Percentiles rank a stretch among this genome's conserved stretches.
phyloP scores from a whole-genome alignment of 2,888 invertebrate species.

The Ramazzottius varieornatus region DNA sequence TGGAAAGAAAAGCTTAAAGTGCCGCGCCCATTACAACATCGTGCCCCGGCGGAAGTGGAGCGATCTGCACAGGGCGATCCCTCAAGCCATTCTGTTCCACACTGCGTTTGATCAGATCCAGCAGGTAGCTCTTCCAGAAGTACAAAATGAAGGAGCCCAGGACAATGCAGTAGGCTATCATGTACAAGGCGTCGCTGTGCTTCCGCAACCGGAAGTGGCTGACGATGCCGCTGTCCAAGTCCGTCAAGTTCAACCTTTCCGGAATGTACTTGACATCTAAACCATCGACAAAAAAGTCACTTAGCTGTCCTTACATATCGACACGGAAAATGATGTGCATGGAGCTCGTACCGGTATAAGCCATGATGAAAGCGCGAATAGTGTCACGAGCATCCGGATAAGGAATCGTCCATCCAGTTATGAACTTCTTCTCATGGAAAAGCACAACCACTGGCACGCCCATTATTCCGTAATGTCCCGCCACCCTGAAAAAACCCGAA shows the following conservation, averaged over 20 bases:
- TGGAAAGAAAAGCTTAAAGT: too few relatives aligned
- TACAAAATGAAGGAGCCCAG: neutral
- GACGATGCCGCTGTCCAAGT: neutral
- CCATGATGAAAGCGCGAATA: constrained; percentile 1
- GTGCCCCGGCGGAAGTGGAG: too few relatives aligned
- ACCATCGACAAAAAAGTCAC: neutral
- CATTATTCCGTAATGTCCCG: constrained; percentile 3
- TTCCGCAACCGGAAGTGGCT: neutral
- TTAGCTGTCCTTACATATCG: neutral
- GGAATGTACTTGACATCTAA: neutral
- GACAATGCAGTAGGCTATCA: neutral
- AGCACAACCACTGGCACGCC: neutral
- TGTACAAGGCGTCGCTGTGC: neutral
- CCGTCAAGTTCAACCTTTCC: neutral
- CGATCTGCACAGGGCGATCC: too few relatives aligned
- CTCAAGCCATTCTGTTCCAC: neutral
- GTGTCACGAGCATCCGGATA: neutral
- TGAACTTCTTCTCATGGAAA: neutral
- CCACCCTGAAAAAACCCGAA: neutral
- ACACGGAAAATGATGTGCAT: neutral
- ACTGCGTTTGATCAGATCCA: neutral
- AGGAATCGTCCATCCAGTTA: neutral
- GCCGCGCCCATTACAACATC: too few relatives aligned
- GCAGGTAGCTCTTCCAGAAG: neutral
- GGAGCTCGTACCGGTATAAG: neutral